phyloP scores from a whole-genome alignment of 2,888 invertebrate genomes.

The Magallana nippona region DNA sequence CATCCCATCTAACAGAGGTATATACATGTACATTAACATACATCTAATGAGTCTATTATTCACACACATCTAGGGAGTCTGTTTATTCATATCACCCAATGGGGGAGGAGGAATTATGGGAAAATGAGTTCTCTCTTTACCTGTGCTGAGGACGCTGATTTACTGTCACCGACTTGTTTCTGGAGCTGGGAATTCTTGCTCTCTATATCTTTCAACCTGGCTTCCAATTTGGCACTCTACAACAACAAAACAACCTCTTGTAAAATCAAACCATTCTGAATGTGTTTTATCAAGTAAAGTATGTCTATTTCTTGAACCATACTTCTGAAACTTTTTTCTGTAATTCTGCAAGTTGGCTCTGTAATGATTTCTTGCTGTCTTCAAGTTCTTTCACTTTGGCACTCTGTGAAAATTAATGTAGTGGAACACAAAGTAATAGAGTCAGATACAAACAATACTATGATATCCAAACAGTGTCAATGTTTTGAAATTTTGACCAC shows the following conservation, averaged over 20 bases:
- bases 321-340: slow-evolving; percentile 30
- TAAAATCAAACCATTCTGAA: neutral
- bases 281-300: neutral
- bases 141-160: slow-evolving; percentile 3
- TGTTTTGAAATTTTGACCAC: neutral
- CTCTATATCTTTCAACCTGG: slow-evolving; percentile 47
- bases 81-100: too few relatives aligned
- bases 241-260: neutral
- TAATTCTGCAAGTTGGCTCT: slow-evolving; percentile 36
- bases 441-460: too few relatives aligned
- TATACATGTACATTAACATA: too few relatives aligned
- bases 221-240: slow-evolving; percentile 47
- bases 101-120: neutral
- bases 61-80: too few relatives aligned
- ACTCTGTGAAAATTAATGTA: slow-evolving; percentile 35
- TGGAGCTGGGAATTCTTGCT: slow-evolving; percentile 44
- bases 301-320: neutral
- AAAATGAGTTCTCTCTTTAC: neutral
- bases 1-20: too few relatives aligned
- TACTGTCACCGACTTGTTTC: slow-evolving; percentile 35
- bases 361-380: slow-evolving; percentile 40
- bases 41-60: too few relatives aligned
- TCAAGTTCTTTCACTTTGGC: slow-evolving; percentile 42
- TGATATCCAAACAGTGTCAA: too few relatives aligned
- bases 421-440: neutral